Conservation (phyloP, 2,888 invertebrate genomes). For the Pyrocoelia pectoralis region DNA sequence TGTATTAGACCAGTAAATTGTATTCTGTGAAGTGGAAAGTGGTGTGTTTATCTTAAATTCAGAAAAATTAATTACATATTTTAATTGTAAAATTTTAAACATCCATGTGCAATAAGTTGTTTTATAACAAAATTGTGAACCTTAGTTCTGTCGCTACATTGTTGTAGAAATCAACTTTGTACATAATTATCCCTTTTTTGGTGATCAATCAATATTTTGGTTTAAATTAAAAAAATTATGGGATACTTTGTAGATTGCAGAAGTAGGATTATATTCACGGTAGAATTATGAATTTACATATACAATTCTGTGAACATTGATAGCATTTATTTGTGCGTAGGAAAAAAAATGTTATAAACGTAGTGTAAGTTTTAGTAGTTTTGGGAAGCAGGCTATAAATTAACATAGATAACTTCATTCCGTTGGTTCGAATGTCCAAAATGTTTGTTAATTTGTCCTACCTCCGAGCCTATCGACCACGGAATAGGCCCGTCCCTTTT, state of each 20-base stretch:
- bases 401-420: constrained; percentile 41
- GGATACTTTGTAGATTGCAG: neutral
- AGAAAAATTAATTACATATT: too few relatives aligned
- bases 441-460: constrained; percentile 51
- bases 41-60: too few relatives aligned
- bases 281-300: neutral
- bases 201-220: neutral
- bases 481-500: constrained; percentile 60
- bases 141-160: neutral
- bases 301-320: neutral
- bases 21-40: too few relatives aligned
- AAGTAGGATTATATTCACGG: neutral
- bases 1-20: neutral
- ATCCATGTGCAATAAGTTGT: neutral
- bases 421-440: constrained; percentile 58
- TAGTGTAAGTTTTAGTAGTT: constrained; percentile 4
- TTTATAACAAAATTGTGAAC: neutral
- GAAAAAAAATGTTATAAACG: neutral
- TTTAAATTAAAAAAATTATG: neutral
- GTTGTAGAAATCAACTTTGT: neutral
- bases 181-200: neutral
- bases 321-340: neutral
- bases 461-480: constrained; percentile 62
- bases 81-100: too few relatives aligned
- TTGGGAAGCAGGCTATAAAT: constrained; percentile 12